A percentile compares a stretch with the other conserved stretches of the same genome.
These are phyloP conservation scores for Arnoldichthys spilopterus DNA, from an alignment of 2,797 vertebrate species.

Conservation along the genomic window DNA sequence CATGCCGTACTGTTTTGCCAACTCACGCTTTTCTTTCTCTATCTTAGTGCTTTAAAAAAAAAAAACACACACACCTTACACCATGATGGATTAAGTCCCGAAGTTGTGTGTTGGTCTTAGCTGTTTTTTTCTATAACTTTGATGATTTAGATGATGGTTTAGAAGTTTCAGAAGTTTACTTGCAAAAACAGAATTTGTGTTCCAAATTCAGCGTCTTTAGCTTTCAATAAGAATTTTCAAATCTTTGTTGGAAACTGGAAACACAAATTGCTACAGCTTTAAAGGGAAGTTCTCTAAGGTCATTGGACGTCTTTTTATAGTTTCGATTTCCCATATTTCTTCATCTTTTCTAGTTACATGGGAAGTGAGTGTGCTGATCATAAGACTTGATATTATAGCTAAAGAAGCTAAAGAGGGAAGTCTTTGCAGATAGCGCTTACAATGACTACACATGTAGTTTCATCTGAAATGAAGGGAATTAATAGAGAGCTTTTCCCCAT, in stretches of 20 bases:
- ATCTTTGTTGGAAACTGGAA: neutral
- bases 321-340: slow-evolving; percentile 1
- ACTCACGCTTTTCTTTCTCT: slow-evolving; percentile 85
- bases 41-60: slow-evolving; percentile 79
- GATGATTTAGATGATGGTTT: no score
- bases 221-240: no score
- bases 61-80: slow-evolving; percentile 26
- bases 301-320: neutral
- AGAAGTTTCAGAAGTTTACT: no score
- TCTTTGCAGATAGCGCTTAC: neutral
- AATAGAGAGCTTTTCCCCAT: neutral
- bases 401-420: slow-evolving; percentile 5
- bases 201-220: no score
- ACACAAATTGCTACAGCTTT: neutral
- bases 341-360: neutral
- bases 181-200: no score
- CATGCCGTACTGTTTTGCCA: slow-evolving; percentile 86
- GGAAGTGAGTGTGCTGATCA: slow-evolving; percentile 12
- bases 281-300: neutral
- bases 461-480: neutral
- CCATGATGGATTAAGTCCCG: neutral
- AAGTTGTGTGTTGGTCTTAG: no score
- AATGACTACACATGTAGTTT: neutral
- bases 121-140: no score
- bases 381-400: neutral